Evolutionary conservation across 2,797 vertebrate species (phyloP), one percentile per base, ranked within the genome.

Genomic region (Melopsittacus undulatus): DNA sequence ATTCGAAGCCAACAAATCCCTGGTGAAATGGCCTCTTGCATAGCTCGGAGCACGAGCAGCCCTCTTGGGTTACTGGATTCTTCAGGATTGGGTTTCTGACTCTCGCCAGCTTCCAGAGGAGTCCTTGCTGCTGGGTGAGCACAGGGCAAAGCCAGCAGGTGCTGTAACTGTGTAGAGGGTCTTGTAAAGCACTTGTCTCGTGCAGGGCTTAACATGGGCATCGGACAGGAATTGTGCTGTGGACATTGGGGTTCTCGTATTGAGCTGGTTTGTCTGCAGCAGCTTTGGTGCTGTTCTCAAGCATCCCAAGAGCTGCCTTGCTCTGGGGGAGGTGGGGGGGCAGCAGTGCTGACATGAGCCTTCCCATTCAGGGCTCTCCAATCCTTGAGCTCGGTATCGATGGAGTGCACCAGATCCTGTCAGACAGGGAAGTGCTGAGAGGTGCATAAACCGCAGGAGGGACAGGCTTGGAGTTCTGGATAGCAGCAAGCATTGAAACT

Each of bases 1-100:
- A 62, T 22, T 56, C n/a, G 2, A 30, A 95, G 95, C 95, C 95
- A 96, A 19, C 74, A 77, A 90, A 93, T 92, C 94, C 72, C 43
- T 6, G 32, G 54, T 59, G 80, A 92, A 84, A 84, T 61, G 63
- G 66, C 38, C 90, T 49, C 83, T 91, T 76, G 86, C 83, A n/a
- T 83, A 75, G 95, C 84, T 90, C 82, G 49, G 80, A 76, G 90
- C 77, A 83, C 85, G 18, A 90, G 63, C 61, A 36, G 62, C 13
- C 45, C 21, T 83, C 70, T 62, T 40, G 87, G 46, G 51, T 87
- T 76, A 87, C 59, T 17, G 27, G 59, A 38, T 51, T 77, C 81
- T 63, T 89, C 40, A 30, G 89, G 73, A 9, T 4, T 52, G 40
- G 30, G 40, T 87, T 91, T 95, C 93, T 78, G 10, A 64, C 7